Percentiles rank a stretch among this genome's conserved stretches.
These are phyloP conservation scores for Gandaritis pyraliata DNA, from an alignment of 2,888 invertebrate species.

Conservation along the genomic window DNA sequence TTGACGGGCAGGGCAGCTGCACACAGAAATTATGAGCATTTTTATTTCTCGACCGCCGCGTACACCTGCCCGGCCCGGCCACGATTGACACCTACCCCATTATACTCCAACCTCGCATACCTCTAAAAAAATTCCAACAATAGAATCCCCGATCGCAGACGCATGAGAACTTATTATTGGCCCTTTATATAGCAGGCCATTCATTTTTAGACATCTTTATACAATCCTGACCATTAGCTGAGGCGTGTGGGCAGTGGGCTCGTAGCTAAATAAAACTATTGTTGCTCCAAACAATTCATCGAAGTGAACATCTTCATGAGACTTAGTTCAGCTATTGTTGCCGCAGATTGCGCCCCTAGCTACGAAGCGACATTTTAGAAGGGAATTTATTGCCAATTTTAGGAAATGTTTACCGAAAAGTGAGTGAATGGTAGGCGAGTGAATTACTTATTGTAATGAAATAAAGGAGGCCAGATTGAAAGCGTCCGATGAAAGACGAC, in stretches of 20 bases:
- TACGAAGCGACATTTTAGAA: slow-evolving; percentile 69
- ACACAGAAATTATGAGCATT: slow-evolving; percentile 81
- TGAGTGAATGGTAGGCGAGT: slow-evolving; percentile 79
- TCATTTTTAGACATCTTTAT: slow-evolving; percentile 81
- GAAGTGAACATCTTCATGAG: slow-evolving; percentile 81
- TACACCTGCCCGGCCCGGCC: slow-evolving; percentile 76
- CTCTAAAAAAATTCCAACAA: slow-evolving; percentile 76
- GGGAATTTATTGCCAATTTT: slow-evolving; percentile 82
- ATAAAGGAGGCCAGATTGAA: slow-evolving; percentile 82
- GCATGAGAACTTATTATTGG: slow-evolving; percentile 82
- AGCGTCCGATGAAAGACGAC: slow-evolving; percentile 79
- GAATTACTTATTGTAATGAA: slow-evolving; percentile 82
- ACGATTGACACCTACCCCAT: slow-evolving; percentile 83
- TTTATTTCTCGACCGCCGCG: slow-evolving; percentile 67
- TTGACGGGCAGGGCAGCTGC: slow-evolving; percentile 83
- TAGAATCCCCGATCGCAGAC: slow-evolving; percentile 72
- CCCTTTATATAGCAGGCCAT: slow-evolving; percentile 74
- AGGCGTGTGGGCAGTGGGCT: slow-evolving; percentile 84
- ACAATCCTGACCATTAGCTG: slow-evolving; percentile 80
- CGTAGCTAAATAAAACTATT: slow-evolving; percentile 82
- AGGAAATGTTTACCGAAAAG: slow-evolving; percentile 79
- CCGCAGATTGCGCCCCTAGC: slow-evolving; percentile 55
- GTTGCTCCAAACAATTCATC: slow-evolving; percentile 77
- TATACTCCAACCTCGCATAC: slow-evolving; percentile 67
- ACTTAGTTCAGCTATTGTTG: slow-evolving; percentile 72